Evolutionary conservation across 2,113 vertebrate species (phyloP).

Genomic region (Cavia aperea): DNA sequence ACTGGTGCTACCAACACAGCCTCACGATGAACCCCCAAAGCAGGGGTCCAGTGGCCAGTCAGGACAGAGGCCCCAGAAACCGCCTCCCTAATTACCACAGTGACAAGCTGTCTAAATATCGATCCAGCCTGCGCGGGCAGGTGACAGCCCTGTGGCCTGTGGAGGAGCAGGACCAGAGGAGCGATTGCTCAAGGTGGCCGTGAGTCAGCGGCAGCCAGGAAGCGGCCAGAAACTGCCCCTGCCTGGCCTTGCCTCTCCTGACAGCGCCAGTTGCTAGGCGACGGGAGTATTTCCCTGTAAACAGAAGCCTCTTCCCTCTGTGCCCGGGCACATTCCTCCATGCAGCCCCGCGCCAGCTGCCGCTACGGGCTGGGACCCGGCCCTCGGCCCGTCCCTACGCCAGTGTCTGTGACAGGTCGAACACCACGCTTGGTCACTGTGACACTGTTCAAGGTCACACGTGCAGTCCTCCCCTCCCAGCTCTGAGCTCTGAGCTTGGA

Average conservation of each 20-base stretch:
- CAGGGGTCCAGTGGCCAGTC: not conserved
- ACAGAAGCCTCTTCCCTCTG: slow-evolving; percentile 69
- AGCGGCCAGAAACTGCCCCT: slow-evolving; percentile 64
- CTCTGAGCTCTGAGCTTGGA: not conserved
- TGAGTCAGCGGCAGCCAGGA: slow-evolving; percentile 68
- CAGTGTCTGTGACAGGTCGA: not conserved
- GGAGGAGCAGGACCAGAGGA: slow-evolving; percentile 54
- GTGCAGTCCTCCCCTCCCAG: not conserved
- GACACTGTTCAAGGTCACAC: not conserved
- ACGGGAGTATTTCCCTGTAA: slow-evolving; percentile 73
- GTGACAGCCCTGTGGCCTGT: not conserved
- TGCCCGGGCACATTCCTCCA: slow-evolving; percentile 64
- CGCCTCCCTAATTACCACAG: fast-evolving
- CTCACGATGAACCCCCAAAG: not conserved
- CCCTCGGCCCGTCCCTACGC: not conserved
- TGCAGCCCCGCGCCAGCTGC: slow-evolving; percentile 41
- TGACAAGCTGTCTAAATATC: not conserved
- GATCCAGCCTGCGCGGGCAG: not conserved
- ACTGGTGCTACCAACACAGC: not conserved
- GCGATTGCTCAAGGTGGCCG: slow-evolving; percentile 63
- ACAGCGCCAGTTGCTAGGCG: slow-evolving; percentile 73
- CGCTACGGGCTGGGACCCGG: not conserved
- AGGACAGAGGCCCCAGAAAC: not conserved
- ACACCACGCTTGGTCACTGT: not conserved
- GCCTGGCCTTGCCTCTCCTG: slow-evolving; percentile 70